A percentile compares a stretch with the other conserved stretches of the same genome.
Conservation (phyloP, 2,888 invertebrate genomes). For the Volucella bombylans region DNA sequence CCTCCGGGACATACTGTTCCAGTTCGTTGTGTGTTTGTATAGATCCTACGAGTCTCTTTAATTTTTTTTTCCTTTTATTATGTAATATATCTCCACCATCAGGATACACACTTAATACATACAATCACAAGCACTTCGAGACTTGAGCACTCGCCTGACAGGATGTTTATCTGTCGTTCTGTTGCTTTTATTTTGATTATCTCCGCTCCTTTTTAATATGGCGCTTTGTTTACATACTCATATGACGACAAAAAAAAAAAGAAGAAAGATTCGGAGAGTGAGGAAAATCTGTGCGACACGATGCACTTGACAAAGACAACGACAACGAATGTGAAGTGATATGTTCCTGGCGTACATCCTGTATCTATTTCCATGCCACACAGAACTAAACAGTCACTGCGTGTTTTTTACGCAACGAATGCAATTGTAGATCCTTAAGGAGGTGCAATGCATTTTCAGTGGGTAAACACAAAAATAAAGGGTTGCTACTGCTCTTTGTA, state of each 20-base stretch:
- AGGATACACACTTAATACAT: conserved; percentile 45
- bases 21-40: conserved; percentile 22
- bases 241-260: conserved; percentile 5
- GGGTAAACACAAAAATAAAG: conserved; percentile 36
- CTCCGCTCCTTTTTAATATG: not conserved
- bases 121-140: conserved; percentile 54
- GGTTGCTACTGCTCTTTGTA: conserved; percentile 6
- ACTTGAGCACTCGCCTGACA: conserved; percentile 52
- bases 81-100: conserved; percentile 6
- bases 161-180: conserved; percentile 67
- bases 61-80: not conserved
- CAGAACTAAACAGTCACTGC: conserved; percentile 1
- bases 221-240: conserved; percentile 60
- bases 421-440: conserved; percentile 49
- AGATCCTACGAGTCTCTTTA: not conserved
- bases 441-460: conserved; percentile 46
- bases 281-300: conserved; percentile 42
- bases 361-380: conserved; percentile 25
- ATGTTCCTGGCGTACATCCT: conserved; percentile 51
- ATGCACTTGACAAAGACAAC: conserved; percentile 43
- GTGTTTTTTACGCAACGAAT: conserved; percentile 65
- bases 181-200: conserved; percentile 65
- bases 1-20: conserved; percentile 32
- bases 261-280: conserved; percentile 28
- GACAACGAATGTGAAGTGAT: conserved; percentile 54